Evolutionary conservation across 2,113 vertebrate species (phyloP).

Genomic region (Rissa tridactyla): DNA sequence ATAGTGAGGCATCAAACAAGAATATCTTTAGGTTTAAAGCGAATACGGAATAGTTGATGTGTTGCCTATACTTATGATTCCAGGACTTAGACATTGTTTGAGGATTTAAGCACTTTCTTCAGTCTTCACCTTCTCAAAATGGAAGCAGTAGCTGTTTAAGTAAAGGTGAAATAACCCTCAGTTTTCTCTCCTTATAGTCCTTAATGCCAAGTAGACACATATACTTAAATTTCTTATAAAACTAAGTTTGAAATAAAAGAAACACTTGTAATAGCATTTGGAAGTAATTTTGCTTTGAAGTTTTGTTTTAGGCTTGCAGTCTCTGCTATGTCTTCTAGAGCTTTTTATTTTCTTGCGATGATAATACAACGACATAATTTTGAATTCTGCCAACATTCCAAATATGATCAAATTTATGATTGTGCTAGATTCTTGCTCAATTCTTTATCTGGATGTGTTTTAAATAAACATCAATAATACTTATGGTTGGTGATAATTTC

Average conservation of each 20-base stretch:
- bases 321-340: not conserved
- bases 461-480: not conserved
- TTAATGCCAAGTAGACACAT: not conserved
- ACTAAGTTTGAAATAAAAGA: not conserved
- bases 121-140: not conserved
- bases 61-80: not conserved
- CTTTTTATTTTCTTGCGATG: not conserved
- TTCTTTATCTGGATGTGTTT: not conserved
- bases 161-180: not conserved
- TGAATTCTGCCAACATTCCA: not conserved
- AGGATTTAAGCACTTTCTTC: not conserved
- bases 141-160: not conserved
- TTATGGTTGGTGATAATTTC: not conserved
- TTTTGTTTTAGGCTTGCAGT: not conserved
- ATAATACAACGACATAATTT: not conserved
- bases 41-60: not conserved
- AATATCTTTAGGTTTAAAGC: not conserved
- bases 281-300: not conserved
- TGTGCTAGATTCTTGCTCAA: not conserved
- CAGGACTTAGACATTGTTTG: not conserved
- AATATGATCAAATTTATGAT: not conserved
- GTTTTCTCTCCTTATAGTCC: not conserved
- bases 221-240: not conserved
- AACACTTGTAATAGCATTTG: not conserved
- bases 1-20: not conserved